Base-by-base conservation (phyloP, 1,140 invertebrate genomes). In the Drosophila guanche region DNA sequence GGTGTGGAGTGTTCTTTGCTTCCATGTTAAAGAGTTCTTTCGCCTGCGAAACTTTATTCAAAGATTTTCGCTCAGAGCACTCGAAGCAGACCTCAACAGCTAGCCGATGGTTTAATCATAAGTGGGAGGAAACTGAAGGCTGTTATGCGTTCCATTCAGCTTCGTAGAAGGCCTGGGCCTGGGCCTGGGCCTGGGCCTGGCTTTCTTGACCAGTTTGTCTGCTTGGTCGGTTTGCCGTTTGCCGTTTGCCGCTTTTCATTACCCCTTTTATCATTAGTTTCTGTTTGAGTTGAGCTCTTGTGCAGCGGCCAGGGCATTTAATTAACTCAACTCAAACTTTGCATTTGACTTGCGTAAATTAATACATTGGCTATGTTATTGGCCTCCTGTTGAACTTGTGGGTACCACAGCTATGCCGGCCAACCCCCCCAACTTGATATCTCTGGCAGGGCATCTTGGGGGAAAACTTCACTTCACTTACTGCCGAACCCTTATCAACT, bases 351-450 rank as follows among this genome's bases (percentile, higher is more conserved):
- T 73, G 56, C 67, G 57, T 74, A 78, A 83, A 86, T 84, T 76
- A 86, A 86, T 84, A 85, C 81, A 75, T 80, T 79, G 83, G 76
- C 68, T 61, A 60, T 80, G 72, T 80, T 85, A 80, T 84, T 76
- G 81, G 67, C 58, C 61, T 58, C 56, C 61, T 68, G 62, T 65
- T 46, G 69, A 72, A 68, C 50, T 68, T 72, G 71, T 23, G 33
- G 62, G 41, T 20, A 77, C 80, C 77, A 48, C 81, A 85, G 69
- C 81, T 80, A 80, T 80, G 60, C 48, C 47, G 40, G 66, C 22
- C 20, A 10, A 2, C 23, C 41, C 8, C 41, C 23, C 8, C 41
- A 16, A 27, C 20, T 54, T 12, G 48, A 47, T 86, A 76, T 86
- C 67, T 77, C 25, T 22, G 41, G 58, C 55, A 58, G 68, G 60